Base-by-base conservation (phyloP, 2,797 vertebrate species). In the Macropus fuliginosus region DNA sequence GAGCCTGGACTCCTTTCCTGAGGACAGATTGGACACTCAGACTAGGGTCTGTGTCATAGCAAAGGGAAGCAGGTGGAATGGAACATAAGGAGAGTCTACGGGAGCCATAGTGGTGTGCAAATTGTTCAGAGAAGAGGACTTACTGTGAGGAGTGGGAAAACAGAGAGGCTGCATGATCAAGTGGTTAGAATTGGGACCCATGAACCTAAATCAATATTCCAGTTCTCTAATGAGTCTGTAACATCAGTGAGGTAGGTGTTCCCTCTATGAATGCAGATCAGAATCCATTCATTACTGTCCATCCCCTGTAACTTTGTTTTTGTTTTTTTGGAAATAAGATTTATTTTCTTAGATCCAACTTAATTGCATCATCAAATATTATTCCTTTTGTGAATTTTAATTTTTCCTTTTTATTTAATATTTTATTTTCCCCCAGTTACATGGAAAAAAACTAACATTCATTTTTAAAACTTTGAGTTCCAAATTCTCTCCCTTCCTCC, bases 1-100 rank as follows among this genome's bases (percentile, higher is more conserved):
- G 13, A 66, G 91, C 59, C 0, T 96, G 92, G 46, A 54, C 6
- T 3, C 56, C 92, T 95, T 46, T 95, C 74, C 93, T 66, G 50
- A 6, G 91, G 87, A 91, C 59, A 90, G 90, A 46, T 89, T 62
- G 57, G 16, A 21, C 0, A 34, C 50, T 56, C 12, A 4, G 9
- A 16, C 59, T 91, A 31, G 57, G 54, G 46, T 91, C 87, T 94
- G 89, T 94, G 56, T 93, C 81, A 92, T 55, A 95, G 92, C 91
- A 94, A 81, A 59, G 92, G 92, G 92, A 95, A 55, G 91, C 16
- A 62, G 40, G 11, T 92, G 50, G 52, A 57, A 87, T 31, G 27
- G 5, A 62, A 21, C 5, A 16, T 34, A 3, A 56, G 4, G 13
- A 18, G 90, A 56, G 10, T 52, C 91, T 14, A 93, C 13, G 21